Evolutionary conservation across 2,888 invertebrate genomes (phyloP).

Genomic region (Merodon equestris): DNA sequence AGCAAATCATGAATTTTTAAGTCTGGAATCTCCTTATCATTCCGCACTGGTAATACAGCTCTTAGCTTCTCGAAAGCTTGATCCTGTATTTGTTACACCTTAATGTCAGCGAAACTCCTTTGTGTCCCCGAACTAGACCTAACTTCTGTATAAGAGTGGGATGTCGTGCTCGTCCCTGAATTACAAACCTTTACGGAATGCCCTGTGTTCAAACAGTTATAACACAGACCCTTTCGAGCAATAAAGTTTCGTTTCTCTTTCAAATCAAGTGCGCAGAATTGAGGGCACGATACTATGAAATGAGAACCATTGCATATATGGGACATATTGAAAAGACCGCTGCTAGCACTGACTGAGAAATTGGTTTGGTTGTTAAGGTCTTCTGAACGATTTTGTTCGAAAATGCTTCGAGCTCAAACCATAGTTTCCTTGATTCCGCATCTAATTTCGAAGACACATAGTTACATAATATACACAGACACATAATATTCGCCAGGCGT

Average conservation of each 20-base stretch:
- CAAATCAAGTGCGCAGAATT: not conserved
- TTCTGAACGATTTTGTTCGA: not conserved
- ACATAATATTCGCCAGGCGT: too few species aligned
- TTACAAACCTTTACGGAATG: constrained; percentile 18
- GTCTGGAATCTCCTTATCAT: not conserved
- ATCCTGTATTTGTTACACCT: not conserved
- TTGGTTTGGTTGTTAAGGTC: not conserved
- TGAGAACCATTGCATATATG: constrained; percentile 4
- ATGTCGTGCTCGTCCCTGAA: not conserved
- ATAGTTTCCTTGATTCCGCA: too few species aligned
- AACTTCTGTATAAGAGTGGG: not conserved
- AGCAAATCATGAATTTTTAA: not conserved
- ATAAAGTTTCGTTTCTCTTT: not conserved
- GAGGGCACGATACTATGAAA: too few species aligned
- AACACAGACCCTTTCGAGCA: constrained; percentile 16
- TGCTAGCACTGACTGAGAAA: not conserved
- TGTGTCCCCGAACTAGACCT: not conserved
- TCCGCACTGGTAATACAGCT: not conserved
- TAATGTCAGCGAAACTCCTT: too few species aligned
- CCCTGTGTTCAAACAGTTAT: constrained; percentile 13
- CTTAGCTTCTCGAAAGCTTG: not conserved
- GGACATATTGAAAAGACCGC: not conserved
- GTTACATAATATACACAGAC: too few species aligned
- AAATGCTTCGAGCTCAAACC: constrained; percentile 15
- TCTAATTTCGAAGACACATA: too few species aligned